Base-by-base conservation (phyloP, 2,888 invertebrate genomes). In the Melanargia galathea region DNA sequence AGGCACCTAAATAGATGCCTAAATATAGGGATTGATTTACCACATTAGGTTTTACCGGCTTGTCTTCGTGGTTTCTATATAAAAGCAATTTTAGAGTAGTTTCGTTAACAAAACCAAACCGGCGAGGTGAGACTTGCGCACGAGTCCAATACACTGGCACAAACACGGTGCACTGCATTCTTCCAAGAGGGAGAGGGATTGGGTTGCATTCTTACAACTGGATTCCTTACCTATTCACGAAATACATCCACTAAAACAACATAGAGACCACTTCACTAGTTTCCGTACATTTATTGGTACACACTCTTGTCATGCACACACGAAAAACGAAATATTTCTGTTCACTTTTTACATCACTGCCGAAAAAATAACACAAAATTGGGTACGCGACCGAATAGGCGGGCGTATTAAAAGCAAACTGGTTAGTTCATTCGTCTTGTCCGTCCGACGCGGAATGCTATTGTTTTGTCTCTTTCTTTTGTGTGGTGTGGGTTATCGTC, bases 171-270 rank as follows among this genome's bases (percentile, higher is more conserved):
- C 82, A 83, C 71, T 84, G 83, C 89, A 90, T 90, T 90, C 90
- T 85, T 86, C 75, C 78, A 78, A 86, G 86, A 88, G 88, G 87
- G 83, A 84, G 87, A 87, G 86, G 83, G 85, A 81, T 82, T 78
- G 80, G 75, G 76, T 82, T 87, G 84, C 88, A 87, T 89, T 89
- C 87, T 87, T 84, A 78, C 13, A 35, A 52, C 80, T 81, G 18
- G 43, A 82, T 83, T 82, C 82, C 87, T 89, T 86, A 90, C 90
- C 90, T 80, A 79, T 78, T 76, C 68, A 73, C 72, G 72, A 71
- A 72, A 68, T 75, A 80, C 75, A 67, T 63, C 69, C 68, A 65
- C 64, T 60, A 64, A 64, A 68, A 58, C 26, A 65, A 62, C 65
- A 65, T 49, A 60, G 43, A 48, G 60, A 16, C 49, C 70, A 70